phyloP scores from a whole-genome alignment of 2,888 invertebrate species.

The Mermis nigrescens region DNA sequence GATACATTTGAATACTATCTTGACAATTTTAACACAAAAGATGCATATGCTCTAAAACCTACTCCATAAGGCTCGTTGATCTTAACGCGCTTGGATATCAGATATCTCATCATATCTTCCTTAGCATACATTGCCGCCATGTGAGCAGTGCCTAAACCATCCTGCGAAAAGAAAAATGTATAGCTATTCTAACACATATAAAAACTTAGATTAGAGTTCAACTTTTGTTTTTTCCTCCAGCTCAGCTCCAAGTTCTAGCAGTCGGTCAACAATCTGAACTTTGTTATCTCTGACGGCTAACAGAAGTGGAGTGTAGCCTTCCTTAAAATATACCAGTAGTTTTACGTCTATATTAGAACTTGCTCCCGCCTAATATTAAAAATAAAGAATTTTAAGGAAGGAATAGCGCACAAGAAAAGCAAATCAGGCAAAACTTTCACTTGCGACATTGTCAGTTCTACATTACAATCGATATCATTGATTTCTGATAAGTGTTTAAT shows the following conservation, averaged over 20 bases:
- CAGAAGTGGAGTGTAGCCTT: slow-evolving; percentile 35
- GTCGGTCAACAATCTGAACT: slow-evolving; percentile 32
- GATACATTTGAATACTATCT: too few relatives aligned
- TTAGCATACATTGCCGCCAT: slow-evolving; percentile 80
- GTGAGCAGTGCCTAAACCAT: slow-evolving; percentile 83
- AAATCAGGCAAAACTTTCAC: too few relatives aligned
- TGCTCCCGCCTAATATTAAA: too few relatives aligned
- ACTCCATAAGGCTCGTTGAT: slow-evolving; percentile 81
- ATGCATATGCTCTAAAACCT: slow-evolving; percentile 41
- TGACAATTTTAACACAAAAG: too few relatives aligned
- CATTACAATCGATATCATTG: too few relatives aligned
- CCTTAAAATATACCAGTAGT: slow-evolving; percentile 22
- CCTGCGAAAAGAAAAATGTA: slow-evolving; percentile 44
- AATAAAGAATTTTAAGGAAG: neutral
- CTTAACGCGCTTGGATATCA: slow-evolving; percentile 71
- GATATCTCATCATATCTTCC: slow-evolving; percentile 76
- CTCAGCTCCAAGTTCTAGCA: slow-evolving; percentile 34
- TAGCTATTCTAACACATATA: neutral
- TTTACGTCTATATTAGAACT: too few relatives aligned
- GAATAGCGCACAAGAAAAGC: neutral
- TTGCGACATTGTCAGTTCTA: too few relatives aligned
- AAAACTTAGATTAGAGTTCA: neutral
- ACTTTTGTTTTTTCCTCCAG: slow-evolving; percentile 24
- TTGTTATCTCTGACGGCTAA: slow-evolving; percentile 36
- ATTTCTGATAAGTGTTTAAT: too few relatives aligned